A percentile compares a stretch with the other conserved stretches of the same genome.
Evolutionary conservation across 2,113 vertebrate species (phyloP).

Genomic region (Nothobranchius furzeri): DNA sequence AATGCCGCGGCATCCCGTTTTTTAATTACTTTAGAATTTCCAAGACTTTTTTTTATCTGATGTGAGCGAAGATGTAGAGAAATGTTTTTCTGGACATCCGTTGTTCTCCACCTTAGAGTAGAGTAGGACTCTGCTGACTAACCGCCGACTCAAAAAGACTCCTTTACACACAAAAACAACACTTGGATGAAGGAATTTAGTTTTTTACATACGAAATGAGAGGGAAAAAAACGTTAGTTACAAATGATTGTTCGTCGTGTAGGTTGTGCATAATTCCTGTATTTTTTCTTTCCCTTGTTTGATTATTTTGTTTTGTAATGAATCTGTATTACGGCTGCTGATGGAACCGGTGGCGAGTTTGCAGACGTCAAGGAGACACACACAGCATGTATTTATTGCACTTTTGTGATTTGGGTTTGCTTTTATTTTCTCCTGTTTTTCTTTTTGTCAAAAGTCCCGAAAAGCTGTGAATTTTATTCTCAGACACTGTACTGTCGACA

Average conservation of each 20-base stretch:
- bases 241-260: constrained; percentile 53
- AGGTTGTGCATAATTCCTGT: constrained; percentile 43
- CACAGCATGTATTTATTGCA: constrained; percentile 82
- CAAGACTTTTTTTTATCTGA: background rate
- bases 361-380: constrained; percentile 49
- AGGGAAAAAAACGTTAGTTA: constrained; percentile 48
- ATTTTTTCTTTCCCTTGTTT: constrained; percentile 42
- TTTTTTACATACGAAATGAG: constrained; percentile 40
- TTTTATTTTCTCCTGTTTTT: constrained; percentile 48
- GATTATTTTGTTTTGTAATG: constrained; percentile 31
- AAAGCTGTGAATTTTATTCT: constrained; percentile 85
- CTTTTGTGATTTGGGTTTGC: constrained; percentile 81
- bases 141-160: constrained; percentile 2
- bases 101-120: background rate
- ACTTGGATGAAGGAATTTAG: constrained; percentile 61
- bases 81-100: too few relatives aligned
- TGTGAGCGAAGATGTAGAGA: too few relatives aligned
- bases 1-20: background rate
- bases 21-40: constrained; percentile 1
- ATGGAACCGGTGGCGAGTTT: constrained; percentile 51
- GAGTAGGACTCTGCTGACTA: background rate
- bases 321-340: constrained; percentile 57
- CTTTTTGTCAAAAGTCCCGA: constrained; percentile 69
- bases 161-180: constrained; percentile 11
- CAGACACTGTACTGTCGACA: constrained; percentile 79